These are phyloP conservation scores for Planiliza haematocheilus DNA, from an alignment of 2,113 vertebrate species.

Conservation along the genomic window DNA sequence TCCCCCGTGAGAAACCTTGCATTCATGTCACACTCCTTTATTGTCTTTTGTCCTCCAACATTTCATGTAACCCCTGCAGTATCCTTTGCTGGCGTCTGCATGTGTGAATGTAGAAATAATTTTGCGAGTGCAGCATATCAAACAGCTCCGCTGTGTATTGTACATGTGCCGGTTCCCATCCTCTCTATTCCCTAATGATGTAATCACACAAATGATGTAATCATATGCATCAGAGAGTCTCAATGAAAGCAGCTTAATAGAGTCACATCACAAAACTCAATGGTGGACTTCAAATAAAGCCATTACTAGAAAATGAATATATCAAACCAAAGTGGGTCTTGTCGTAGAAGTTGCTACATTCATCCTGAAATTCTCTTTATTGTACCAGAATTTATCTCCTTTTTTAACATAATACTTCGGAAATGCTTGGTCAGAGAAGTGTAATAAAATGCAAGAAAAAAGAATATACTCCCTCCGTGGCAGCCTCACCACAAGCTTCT, in stretches of 20 bases:
- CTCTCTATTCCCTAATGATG: conserved; percentile 22
- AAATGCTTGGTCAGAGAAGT: conserved; percentile 13
- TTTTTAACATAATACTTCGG: background rate
- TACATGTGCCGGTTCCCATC: background rate
- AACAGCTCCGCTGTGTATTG: conserved; percentile 27
- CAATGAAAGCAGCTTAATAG: conserved; percentile 9
- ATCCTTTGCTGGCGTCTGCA: conserved; percentile 1
- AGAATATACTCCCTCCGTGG: background rate
- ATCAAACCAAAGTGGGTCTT: conserved; percentile 1
- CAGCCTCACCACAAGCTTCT: background rate
- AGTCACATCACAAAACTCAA: conserved; percentile 2
- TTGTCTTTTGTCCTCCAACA: conserved; percentile 36
- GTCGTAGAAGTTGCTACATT: background rate
- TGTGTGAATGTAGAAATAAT: conserved; percentile 21
- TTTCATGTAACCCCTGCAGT: conserved; percentile 28
- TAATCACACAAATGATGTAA: background rate
- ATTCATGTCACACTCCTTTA: conserved; percentile 34
- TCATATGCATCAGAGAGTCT: conserved; percentile 31
- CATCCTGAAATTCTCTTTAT: background rate
- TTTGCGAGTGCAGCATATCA: conserved; percentile 25
- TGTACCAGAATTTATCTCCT: background rate
- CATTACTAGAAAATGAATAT: conserved; percentile 2
- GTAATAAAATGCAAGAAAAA: background rate
- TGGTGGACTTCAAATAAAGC: conserved; percentile 30
- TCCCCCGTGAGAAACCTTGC: conserved; percentile 8